Conservation (phyloP, 2,797 vertebrate species). For the Sebastiscus tertius region DNA sequence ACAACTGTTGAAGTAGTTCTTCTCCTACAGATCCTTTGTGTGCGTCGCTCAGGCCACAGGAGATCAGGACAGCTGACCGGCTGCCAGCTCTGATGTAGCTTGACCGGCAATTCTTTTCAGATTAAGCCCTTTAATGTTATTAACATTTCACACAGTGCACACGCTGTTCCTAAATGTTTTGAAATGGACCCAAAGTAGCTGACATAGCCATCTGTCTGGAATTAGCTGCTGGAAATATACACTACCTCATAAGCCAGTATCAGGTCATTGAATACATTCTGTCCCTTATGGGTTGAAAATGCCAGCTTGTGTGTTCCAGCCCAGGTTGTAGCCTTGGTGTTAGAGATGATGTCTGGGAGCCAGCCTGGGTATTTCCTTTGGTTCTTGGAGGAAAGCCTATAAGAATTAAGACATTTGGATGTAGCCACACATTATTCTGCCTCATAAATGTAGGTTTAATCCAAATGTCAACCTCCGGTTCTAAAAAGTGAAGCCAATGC, state of each 20-base stretch:
- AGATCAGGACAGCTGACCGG: constrained; percentile 36
- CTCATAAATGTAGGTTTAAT: too few species aligned
- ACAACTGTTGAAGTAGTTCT: constrained; percentile 1
- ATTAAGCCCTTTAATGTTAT: constrained; percentile 18
- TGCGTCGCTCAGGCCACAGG: not conserved
- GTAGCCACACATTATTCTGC: not conserved
- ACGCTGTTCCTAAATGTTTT: constrained; percentile 35
- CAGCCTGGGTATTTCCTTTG: not conserved
- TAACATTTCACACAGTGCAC: constrained; percentile 22
- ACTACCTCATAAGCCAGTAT: constrained; percentile 10
- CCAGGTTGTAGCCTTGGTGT: not conserved
- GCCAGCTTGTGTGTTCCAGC: constrained; percentile 17
- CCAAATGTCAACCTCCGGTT: too few species aligned
- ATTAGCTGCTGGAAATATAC: constrained; percentile 30
- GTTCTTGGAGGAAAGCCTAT: not conserved
- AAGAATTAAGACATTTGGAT: not conserved
- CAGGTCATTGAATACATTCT: constrained; percentile 43
- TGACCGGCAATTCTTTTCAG: constrained; percentile 13
- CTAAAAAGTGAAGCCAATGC: too few species aligned
- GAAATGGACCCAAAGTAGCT: constrained; percentile 43
- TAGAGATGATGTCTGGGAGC: constrained; percentile 15
- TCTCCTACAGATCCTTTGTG: not conserved
- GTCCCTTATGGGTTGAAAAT: constrained; percentile 25
- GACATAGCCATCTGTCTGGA: constrained; percentile 48
- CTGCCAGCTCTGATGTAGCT: constrained; percentile 5